Evolutionary conservation across 1,140 invertebrate species (phyloP).

Genomic region (Trichogramma pretiosum): DNA sequence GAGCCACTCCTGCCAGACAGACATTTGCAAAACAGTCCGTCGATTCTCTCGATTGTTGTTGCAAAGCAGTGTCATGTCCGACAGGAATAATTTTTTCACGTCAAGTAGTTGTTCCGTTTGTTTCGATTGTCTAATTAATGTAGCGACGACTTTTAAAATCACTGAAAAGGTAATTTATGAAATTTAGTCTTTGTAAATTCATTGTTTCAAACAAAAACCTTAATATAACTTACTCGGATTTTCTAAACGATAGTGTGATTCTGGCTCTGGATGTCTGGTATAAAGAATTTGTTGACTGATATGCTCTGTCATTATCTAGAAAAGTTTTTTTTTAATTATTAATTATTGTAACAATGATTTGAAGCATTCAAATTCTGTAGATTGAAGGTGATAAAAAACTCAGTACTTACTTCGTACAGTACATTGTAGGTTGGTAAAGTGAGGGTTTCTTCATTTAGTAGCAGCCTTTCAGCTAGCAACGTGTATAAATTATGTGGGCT

Average conservation of each 20-base stretch:
- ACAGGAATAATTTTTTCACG: conserved; percentile 93
- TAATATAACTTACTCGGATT: conserved; percentile 78
- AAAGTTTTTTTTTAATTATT: conserved; percentile 4
- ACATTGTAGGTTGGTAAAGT: conserved; percentile 94
- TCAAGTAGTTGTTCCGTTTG: conserved; percentile 82
- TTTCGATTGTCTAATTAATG: conserved; percentile 91
- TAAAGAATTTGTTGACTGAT: conserved; percentile 90
- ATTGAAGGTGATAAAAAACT: conserved; percentile 14
- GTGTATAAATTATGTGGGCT: conserved; percentile 97
- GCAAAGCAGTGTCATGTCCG: conserved; percentile 93
- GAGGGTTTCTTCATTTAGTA: conserved; percentile 81
- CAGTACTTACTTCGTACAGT: conserved; percentile 75
- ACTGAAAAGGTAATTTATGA: conserved; percentile 53
- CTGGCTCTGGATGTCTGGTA: conserved; percentile 84
- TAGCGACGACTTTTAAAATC: conserved; percentile 97
- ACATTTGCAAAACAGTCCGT: conserved; percentile 96
- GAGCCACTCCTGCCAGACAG: conserved; percentile 99
- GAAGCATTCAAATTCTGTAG: background rate
- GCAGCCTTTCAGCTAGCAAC: conserved; percentile 82
- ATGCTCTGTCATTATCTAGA: conserved; percentile 87
- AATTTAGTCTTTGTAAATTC: background rate
- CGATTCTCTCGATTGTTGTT: conserved; percentile 96
- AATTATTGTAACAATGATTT: background rate
- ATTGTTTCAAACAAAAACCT: conserved; percentile 1
- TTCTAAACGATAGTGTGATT: conserved; percentile 88